phyloP scores from a whole-genome alignment of 2,797 vertebrate genomes.

The Eurystomus glaucurus region DNA sequence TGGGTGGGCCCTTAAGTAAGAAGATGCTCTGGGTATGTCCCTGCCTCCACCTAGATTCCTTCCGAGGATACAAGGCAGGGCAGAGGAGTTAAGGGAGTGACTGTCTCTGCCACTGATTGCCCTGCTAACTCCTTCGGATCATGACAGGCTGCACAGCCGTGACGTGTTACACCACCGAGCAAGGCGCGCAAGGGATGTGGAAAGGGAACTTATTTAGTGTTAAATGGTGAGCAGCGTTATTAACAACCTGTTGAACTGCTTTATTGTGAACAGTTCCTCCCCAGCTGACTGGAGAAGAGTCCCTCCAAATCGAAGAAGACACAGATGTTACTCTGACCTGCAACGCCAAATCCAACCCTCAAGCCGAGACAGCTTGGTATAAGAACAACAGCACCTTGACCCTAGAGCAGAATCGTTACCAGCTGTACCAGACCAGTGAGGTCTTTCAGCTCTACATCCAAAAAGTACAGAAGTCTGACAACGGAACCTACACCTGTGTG shows the following conservation, averaged over 20 bases:
- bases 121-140: not conserved
- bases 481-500: constrained; percentile 86
- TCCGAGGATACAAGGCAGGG: constrained; percentile 27
- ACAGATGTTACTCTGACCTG: constrained; percentile 81
- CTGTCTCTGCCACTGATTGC: not conserved
- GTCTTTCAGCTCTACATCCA: constrained; percentile 76
- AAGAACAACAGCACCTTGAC: constrained; percentile 77
- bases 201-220: not conserved
- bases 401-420: constrained; percentile 76
- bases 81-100: not conserved
- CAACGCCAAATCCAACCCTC: constrained; percentile 87
- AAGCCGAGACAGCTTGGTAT: constrained; percentile 85
- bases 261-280: constrained; percentile 85
- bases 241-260: not conserved
- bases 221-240: not conserved
- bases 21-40: not conserved
- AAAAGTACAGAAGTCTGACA: constrained; percentile 80
- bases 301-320: constrained; percentile 73
- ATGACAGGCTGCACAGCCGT: not conserved
- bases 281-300: constrained; percentile 74
- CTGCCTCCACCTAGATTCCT: constrained; percentile 44
- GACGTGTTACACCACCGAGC: not conserved
- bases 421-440: constrained; percentile 80
- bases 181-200: not conserved
- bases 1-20: constrained; percentile 32